These are phyloP conservation scores for Whitmania pigra DNA, from an alignment of 1,140 invertebrate genomes.

Conservation along the genomic window DNA sequence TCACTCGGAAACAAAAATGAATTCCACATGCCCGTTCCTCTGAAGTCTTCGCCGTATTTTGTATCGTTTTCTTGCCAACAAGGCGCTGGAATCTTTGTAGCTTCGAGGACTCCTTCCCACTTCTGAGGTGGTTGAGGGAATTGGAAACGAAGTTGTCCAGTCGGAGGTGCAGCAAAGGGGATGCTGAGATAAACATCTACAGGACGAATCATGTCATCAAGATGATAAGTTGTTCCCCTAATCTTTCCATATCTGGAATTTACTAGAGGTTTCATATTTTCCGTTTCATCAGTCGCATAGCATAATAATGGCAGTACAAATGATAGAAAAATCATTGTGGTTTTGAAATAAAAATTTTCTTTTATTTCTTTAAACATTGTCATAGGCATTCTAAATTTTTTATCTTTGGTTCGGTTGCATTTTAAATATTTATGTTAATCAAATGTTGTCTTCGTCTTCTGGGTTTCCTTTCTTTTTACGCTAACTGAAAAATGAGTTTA, in stretches of 20 bases:
- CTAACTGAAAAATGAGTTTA: too few species aligned
- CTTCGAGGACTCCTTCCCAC: constrained; percentile 22
- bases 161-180: constrained; percentile 79
- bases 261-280: constrained; percentile 47
- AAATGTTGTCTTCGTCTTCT: too few species aligned
- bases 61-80: constrained; percentile 82
- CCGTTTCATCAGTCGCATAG: neutral
- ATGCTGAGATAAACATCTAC: constrained; percentile 81
- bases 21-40: constrained; percentile 72
- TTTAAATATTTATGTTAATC: too few species aligned
- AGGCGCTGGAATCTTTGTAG: constrained; percentile 58
- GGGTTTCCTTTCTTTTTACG: too few species aligned
- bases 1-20: constrained; percentile 64
- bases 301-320: too few species aligned
- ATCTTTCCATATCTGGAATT: constrained; percentile 65
- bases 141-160: constrained; percentile 73
- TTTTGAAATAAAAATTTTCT: too few species aligned
- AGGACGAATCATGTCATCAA: constrained; percentile 50
- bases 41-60: constrained; percentile 61
- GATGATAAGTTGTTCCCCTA: constrained; percentile 48
- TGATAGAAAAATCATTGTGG: too few species aligned
- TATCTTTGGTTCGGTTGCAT: too few species aligned
- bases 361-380: too few species aligned
- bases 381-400: too few species aligned
- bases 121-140: constrained; percentile 57